Evolutionary conservation across 2,113 vertebrate species (phyloP).

Genomic region (Bungarus multicinctus): DNA sequence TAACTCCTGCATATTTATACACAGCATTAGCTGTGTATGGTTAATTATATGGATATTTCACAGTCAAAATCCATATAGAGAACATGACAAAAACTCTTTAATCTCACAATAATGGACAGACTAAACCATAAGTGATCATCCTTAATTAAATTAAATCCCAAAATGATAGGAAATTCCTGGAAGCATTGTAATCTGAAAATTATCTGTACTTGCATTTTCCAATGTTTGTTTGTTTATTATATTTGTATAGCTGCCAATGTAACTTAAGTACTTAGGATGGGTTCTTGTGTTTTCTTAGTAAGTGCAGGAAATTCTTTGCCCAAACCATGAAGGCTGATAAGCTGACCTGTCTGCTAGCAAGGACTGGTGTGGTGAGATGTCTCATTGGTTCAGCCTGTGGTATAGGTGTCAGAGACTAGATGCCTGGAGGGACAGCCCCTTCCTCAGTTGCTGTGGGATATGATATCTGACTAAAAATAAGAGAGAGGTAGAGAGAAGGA

Average conservation of each 20-base stretch:
- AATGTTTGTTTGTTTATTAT: background rate
- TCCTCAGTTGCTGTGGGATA: background rate
- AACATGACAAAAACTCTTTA: background rate
- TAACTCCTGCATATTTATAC: constrained; percentile 15
- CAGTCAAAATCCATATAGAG: background rate
- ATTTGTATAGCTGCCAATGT: background rate
- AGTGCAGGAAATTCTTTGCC: background rate
- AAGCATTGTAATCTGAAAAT: background rate
- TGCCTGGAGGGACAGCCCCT: background rate
- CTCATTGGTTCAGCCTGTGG: background rate
- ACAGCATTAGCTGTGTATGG: constrained; percentile 17
- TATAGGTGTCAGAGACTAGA: background rate
- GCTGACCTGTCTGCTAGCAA: background rate
- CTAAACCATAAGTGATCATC: background rate
- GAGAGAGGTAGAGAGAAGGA: background rate
- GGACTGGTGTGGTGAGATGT: background rate
- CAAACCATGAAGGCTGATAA: background rate
- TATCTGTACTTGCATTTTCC: background rate
- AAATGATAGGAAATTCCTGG: background rate
- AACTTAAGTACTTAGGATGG: background rate
- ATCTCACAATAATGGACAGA: background rate
- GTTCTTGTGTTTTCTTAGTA: background rate
- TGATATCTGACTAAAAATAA: background rate
- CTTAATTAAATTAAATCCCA: background rate
- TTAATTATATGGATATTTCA: background rate